These are phyloP conservation scores for Brachycybe producta DNA, from an alignment of 2,888 invertebrate species.

Conservation along the genomic window DNA sequence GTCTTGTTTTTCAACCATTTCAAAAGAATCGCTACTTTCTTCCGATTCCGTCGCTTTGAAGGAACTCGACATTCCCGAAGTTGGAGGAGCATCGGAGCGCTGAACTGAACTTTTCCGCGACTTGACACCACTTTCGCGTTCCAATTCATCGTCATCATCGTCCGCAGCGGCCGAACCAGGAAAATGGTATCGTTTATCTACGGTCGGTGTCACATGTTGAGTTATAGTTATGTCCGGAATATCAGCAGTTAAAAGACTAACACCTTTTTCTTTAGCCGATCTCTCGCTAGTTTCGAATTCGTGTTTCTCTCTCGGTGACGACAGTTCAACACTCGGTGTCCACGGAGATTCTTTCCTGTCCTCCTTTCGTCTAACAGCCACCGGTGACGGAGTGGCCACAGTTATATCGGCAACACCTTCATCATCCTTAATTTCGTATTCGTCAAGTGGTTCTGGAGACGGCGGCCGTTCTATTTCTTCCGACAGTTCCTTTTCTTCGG, in stretches of 20 bases:
- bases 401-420: conserved; percentile 30
- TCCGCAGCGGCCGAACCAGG: conserved; percentile 28
- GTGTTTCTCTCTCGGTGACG: conserved; percentile 36
- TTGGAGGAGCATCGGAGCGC: conserved; percentile 21
- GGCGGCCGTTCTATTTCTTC: conserved; percentile 43
- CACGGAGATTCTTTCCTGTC: conserved; percentile 30
- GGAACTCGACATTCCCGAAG: too few relatives aligned
- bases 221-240: conserved; percentile 51
- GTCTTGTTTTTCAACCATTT: conserved; percentile 15
- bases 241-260: conserved; percentile 26
- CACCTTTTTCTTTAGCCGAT: conserved; percentile 19
- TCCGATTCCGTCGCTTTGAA: too few relatives aligned
- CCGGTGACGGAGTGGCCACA: conserved; percentile 36
- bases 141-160: conserved; percentile 34
- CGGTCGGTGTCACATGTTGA: conserved; percentile 43
- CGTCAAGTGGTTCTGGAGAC: conserved; percentile 40
- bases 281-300: conserved; percentile 39
- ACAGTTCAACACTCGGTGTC: conserved; percentile 9
- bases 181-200: conserved; percentile 35
- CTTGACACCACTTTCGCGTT: too few relatives aligned
- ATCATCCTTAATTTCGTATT: conserved; percentile 34
- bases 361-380: too few relatives aligned
- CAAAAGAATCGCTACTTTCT: conserved; percentile 20
- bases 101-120: too few relatives aligned
- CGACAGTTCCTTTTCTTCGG: conserved; percentile 27